phyloP scores from a whole-genome alignment of 2,888 invertebrate species.

The Lissocephala sabroskyi region DNA sequence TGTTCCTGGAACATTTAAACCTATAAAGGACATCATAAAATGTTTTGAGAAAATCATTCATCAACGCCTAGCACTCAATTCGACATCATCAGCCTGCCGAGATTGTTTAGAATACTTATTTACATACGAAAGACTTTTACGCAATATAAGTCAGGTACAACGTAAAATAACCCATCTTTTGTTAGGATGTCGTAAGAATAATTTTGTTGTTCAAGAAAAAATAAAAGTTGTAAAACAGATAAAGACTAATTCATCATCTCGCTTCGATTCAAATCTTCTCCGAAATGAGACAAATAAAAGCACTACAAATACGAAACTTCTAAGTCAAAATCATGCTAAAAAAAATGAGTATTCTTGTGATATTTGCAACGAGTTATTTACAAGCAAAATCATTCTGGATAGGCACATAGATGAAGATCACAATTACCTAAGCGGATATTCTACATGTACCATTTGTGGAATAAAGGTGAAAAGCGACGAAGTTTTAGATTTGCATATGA shows the following conservation, averaged over 20 bases:
- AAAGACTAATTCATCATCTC: slow-evolving; percentile 7
- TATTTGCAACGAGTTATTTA: slow-evolving; percentile 45
- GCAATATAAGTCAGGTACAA: neutral
- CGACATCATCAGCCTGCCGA: slow-evolving; percentile 43
- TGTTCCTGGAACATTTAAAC: slow-evolving; percentile 46
- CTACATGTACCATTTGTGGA: slow-evolving; percentile 49
- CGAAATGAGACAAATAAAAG: slow-evolving; percentile 10
- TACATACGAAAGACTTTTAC: slow-evolving; percentile 34
- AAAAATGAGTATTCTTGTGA: slow-evolving; percentile 40
- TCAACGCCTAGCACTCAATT: slow-evolving; percentile 35
- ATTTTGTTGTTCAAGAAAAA: slow-evolving; percentile 17
- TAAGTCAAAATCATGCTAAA: too few relatives aligned
- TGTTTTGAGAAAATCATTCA: slow-evolving; percentile 49
- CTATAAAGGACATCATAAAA: slow-evolving; percentile 45
- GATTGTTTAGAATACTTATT: slow-evolving; percentile 50
- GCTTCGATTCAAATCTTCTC: too few relatives aligned
- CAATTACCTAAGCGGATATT: neutral
- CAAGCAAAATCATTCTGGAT: slow-evolving; percentile 42
- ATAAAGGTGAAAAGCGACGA: slow-evolving; percentile 63
- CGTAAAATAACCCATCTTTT: slow-evolving; percentile 47
- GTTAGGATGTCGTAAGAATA: slow-evolving; percentile 32
- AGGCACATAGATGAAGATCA: slow-evolving; percentile 24
- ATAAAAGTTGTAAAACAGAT: slow-evolving; percentile 15
- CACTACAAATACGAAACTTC: too few relatives aligned
- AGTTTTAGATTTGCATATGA: slow-evolving; percentile 67